Percentiles rank a stretch among this genome's conserved stretches.
phyloP scores from a whole-genome alignment of 2,888 invertebrate species.

The Aphrophora alni region DNA sequence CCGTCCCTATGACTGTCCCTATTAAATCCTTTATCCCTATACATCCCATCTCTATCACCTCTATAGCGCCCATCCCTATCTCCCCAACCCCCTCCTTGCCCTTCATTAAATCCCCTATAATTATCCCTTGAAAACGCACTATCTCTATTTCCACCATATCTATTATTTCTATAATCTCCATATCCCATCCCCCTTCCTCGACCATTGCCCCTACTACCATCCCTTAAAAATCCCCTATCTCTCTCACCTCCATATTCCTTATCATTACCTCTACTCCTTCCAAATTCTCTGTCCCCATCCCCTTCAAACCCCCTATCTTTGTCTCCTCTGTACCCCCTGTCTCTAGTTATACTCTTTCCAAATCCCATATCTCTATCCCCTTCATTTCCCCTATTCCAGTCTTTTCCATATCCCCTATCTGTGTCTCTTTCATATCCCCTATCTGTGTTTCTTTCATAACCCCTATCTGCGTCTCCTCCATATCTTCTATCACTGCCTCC shows the following conservation, averaged over 20 bases:
- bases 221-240: background rate
- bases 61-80: background rate
- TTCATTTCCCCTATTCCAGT: no score
- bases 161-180: no score
- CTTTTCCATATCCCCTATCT: no score
- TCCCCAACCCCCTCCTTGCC: background rate
- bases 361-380: no score
- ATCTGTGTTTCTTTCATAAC: no score
- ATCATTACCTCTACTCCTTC: background rate
- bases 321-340: background rate
- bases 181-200: background rate
- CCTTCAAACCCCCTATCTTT: background rate
- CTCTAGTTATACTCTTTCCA: no score
- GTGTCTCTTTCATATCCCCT: no score
- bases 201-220: background rate
- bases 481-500: no score
- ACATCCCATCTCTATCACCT: no score
- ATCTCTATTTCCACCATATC: no score
- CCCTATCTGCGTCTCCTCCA: background rate
- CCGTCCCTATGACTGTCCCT: background rate
- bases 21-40: background rate
- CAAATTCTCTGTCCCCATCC: background rate
- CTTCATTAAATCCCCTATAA: background rate
- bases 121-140: background rate
- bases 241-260: background rate